Evolutionary conservation across 2,888 invertebrate species (phyloP), one percentile per base, ranked within the genome.

Genomic region (Metalampra italica): DNA sequence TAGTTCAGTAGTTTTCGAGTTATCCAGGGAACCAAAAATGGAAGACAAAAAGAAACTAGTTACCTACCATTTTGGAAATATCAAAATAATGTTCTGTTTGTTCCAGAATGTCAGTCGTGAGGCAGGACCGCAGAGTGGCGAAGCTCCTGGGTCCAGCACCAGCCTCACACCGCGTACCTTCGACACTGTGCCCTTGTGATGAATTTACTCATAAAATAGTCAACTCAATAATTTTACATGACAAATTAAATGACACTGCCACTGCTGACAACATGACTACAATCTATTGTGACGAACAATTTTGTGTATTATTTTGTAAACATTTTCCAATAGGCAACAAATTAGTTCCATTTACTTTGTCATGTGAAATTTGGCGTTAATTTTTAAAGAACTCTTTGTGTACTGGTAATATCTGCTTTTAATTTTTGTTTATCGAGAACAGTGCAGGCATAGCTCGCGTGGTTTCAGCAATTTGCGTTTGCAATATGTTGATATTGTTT

Each of bases 91-190:
- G 7, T 13, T 14, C 7, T 29, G 22, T 30, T n/a, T 39, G 46
- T 82, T 80, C 13, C 78, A 90, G 90, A 90, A 89, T 75, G 68
- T 80, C 50, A 86, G 87, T 9, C 85, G 91, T 43, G 92, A 91
- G 65, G 85, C 90, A 51, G 91, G 91, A 9, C 90, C 91, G 38
- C 92, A 92, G 59, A 85, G 91, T 51, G 92, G 92, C 40, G 92
- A 92, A 66, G 91, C 92, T n/a, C 91, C 92, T 0, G 92, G 92
- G 41, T 92, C 92, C 52, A 90, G 90, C 70, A 90, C 89, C 53
- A 88, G 83, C 65, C 74, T 88, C 53, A 74, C 83, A 51, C 71
- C 78, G 7, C 82, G 87, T 61, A 78, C 82, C 55, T 85, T 82
- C 54, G 87, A 84, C 53, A 73, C 81, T 42, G 85, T 87, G 63